Base-by-base conservation (phyloP, 2,113 vertebrate genomes). In the Aleadryas rufinucha region DNA sequence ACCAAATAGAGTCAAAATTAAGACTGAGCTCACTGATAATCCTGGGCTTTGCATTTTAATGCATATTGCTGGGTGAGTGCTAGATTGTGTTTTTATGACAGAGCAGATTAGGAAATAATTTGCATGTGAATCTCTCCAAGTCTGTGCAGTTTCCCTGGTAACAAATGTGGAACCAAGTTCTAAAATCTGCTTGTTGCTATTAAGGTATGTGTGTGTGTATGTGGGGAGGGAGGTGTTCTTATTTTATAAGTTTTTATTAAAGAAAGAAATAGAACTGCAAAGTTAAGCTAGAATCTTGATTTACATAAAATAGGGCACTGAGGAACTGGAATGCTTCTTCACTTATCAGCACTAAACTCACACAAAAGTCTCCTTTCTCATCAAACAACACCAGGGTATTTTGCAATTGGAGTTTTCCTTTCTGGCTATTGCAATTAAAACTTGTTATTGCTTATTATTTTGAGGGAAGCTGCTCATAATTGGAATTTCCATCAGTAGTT, bases 21-120 rank as follows among this genome's bases (percentile, higher is more conserved):
- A 91, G 68, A 33, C 71, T 42, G 72, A 81, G 80, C 57, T 94
- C 11, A 2, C 31, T 68, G 71, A 49, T 95, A 96, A 94, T 95
- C 90, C 59, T 53, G 69, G 60, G 83, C 33, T 95, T 96, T 94
- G 74, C 84, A 95, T 96, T 95, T 96, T 90, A 93, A 95, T 96
- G 64, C 3, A 3, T 71, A 19, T 77, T 92, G 56, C 42, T 49
- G 27, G 71, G 77, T 88, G 69, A 92, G 70, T 69, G 86, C 84
- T 95, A 57, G 94, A 85, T 93, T 91, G 75, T 95, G 84, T 79
- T 91, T 93, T 90, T 92, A n/a, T 95, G 76, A 92, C 47, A 6
- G 37, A 90, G 76, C 76, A 94, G 83, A 92, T 90, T 93, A 95
- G 86, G 85, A 95, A 94, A 78, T 81, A 50, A 93, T 96, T 93